Percentiles rank a stretch among this genome's conserved stretches.
Evolutionary conservation across 2,888 invertebrate genomes (phyloP).

Genomic region (Schizaphis graminum): DNA sequence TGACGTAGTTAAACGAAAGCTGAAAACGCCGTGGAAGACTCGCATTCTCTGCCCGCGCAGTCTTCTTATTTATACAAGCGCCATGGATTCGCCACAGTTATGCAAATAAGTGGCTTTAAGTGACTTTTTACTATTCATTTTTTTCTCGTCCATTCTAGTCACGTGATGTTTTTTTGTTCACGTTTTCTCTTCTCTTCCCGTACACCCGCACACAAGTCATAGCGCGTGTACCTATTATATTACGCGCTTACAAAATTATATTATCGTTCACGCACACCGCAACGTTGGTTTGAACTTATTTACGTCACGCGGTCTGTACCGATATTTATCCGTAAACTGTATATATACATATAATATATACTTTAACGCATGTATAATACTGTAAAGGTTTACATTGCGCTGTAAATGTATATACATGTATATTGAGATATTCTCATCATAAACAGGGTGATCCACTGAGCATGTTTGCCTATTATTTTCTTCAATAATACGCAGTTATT

Average conservation of each 20-base stretch:
- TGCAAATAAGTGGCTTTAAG: slow-evolving; percentile 35
- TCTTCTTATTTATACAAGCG: neutral
- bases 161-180: neutral
- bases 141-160: neutral
- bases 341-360: too few species aligned
- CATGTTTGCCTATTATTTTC: too few species aligned
- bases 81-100: slow-evolving; percentile 40
- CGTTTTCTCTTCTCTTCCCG: slow-evolving; percentile 17
- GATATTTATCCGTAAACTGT: too few species aligned
- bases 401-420: neutral
- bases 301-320: neutral
- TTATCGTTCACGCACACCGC: neutral
- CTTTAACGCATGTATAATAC: too few species aligned
- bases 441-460: too few species aligned
- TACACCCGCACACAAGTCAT: neutral
- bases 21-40: slow-evolving; percentile 2
- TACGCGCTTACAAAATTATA: neutral
- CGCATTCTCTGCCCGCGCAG: neutral
- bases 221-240: neutral
- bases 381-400: too few species aligned
- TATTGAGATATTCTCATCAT: neutral
- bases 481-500: too few species aligned
- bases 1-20: neutral
- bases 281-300: neutral
- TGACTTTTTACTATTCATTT: slow-evolving; percentile 12